Conservation (phyloP, 2,113 vertebrate genomes). For the Sus scrofa region T2T-Sscrofa CM000819.6:48516501-48517000, state of each 20-base stretch:
- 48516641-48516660: not conserved
- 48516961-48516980: not conserved
- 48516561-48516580: constrained; percentile 18
- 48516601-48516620: not conserved
- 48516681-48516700: too few relatives aligned
- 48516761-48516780: not conserved
- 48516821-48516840: not conserved
- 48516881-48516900: not conserved
- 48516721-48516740: constrained; percentile 14
- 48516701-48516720: not conserved
- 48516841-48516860: constrained; percentile 15
- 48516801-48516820: not conserved
- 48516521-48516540: not conserved
- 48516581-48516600: not conserved
- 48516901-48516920: not conserved
- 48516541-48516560: constrained; percentile 48
- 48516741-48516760: not conserved
- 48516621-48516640: constrained; percentile 25
- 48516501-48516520: constrained; percentile 43
- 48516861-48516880: not conserved
- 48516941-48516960: not conserved
- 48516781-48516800: not conserved
- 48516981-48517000: not conserved
- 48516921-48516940: not conserved
- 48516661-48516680: not conserved